Base-by-base conservation (phyloP, 2,888 invertebrate genomes). In the Ditula angustiorana region DNA sequence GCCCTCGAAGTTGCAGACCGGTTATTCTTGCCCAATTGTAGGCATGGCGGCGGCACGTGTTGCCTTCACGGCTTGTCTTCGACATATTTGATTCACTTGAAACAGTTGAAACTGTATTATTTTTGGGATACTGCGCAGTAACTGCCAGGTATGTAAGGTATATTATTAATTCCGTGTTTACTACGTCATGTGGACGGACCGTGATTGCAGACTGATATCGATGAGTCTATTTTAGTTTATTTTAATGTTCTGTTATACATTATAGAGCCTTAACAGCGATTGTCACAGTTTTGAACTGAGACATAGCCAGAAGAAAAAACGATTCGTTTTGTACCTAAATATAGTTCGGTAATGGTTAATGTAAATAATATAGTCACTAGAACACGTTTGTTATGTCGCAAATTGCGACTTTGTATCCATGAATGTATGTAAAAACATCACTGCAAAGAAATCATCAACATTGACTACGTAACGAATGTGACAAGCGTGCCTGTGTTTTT, bases 51-150 rank as follows among this genome's bases (percentile, higher is more conserved):
- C 30, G 23, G 19, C 61, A 49, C 62, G 49, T 62, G 62, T 4
- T 41, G 11, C 33, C 56, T 49, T 16, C 37, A 16, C 41, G 19
- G 19, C 19, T 23, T 28, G 26, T 24, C 50, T 33, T 24, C 23
- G 28, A 19, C 33, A 7, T n/a, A 46, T 55, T 30, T 64, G 52
- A 64, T 58, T 58, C 58, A 59, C 52, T 50, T 49, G 30, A 28
- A 53, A 53, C 44, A 37, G 44, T 50, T 49, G 30, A 28, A 53
- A 53, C 44, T 47, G 44, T 52, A 64, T 53, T 64, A 64, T 64
- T 58, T 19, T 59, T 35, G 44, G 52, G 21, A 59, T 56, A 64
- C 30, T 47, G 53, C 59, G 58, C 35, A 64, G 53, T 46, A 28
- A 10, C 35, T n/a, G 13, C 11, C 41, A 19, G 41, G 41, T 28